Percentiles rank a stretch among this genome's conserved stretches.
Evolutionary conservation across 1,140 invertebrate species (phyloP).

Genomic region (Cotesia vestalis): DNA sequence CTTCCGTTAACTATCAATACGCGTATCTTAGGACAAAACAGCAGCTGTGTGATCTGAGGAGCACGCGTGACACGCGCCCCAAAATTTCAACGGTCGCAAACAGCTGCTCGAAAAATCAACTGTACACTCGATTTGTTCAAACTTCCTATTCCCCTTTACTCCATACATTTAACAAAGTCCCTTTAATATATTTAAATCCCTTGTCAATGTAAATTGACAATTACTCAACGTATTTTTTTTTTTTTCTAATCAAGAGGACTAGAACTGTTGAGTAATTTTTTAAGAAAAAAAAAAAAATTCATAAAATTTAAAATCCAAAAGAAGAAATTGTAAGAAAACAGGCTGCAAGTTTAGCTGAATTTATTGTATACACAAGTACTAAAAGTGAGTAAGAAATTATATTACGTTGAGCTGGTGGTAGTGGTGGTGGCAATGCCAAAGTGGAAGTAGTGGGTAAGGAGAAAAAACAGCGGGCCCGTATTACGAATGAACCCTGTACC

Average conservation of each 20-base stretch:
- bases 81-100: conserved; percentile 58
- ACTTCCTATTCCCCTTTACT: conserved; percentile 42
- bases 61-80: conserved; percentile 53
- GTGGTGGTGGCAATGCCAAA: conserved; percentile 15
- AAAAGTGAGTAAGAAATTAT: conserved; percentile 36
- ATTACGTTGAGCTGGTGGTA: conserved; percentile 18
- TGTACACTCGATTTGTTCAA: conserved; percentile 38
- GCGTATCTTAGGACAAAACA: not conserved
- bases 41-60: conserved; percentile 34
- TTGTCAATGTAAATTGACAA: not conserved
- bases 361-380: conserved; percentile 34
- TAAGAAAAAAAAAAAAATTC: too few species aligned
- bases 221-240: too few species aligned
- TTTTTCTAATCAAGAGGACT: too few species aligned
- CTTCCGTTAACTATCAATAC: conserved; percentile 6
- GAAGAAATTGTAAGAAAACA: not conserved
- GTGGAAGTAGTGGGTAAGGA: not conserved
- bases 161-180: not conserved
- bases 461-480: conserved; percentile 49
- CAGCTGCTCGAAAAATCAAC: conserved; percentile 60
- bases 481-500: conserved; percentile 34
- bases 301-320: too few species aligned
- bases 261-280: too few species aligned
- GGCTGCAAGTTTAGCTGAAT: conserved; percentile 20
- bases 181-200: not conserved